These are phyloP conservation scores for Iphiclides podalirius DNA, from an alignment of 2,888 invertebrate species.

Conservation along the genomic window DNA sequence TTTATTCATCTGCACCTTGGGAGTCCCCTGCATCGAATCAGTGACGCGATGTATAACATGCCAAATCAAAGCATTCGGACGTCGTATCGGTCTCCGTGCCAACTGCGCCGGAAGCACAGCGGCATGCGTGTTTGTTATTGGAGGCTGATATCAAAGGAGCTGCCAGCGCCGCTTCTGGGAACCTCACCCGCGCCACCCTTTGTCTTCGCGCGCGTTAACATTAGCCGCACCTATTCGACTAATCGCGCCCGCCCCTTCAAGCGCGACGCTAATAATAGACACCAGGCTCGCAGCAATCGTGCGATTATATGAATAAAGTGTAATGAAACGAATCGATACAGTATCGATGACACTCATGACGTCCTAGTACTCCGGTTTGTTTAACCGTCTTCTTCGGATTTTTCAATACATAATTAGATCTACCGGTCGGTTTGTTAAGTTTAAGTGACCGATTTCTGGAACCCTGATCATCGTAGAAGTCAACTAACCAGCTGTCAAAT, in stretches of 20 bases:
- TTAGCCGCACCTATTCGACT: constrained; percentile 31
- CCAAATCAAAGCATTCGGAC: constrained; percentile 38
- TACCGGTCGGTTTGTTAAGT: no score
- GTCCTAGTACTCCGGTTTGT: not conserved
- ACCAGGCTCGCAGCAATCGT: no score
- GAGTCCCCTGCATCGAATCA: no score
- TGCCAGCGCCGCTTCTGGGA: constrained; percentile 39
- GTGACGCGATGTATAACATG: no score
- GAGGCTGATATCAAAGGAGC: constrained; percentile 48
- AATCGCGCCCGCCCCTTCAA: constrained; percentile 21
- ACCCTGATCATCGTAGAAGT: no score
- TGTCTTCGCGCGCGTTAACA: constrained; percentile 37
- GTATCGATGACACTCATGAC: not conserved
- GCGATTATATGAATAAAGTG: constrained; percentile 1
- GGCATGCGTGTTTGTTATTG: constrained; percentile 48
- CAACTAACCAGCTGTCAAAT: no score
- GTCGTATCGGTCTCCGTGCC: not conserved
- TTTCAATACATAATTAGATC: no score
- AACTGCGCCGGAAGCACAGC: constrained; percentile 35
- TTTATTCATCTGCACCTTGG: no score
- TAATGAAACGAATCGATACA: no score
- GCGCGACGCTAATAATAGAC: constrained; percentile 17
- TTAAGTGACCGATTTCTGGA: no score
- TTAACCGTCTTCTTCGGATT: no score
- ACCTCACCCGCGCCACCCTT: constrained; percentile 32